These are phyloP conservation scores for Myotis lucifugus DNA, from an alignment of 2,113 vertebrate genomes.

Conservation along the genomic window DNA sequence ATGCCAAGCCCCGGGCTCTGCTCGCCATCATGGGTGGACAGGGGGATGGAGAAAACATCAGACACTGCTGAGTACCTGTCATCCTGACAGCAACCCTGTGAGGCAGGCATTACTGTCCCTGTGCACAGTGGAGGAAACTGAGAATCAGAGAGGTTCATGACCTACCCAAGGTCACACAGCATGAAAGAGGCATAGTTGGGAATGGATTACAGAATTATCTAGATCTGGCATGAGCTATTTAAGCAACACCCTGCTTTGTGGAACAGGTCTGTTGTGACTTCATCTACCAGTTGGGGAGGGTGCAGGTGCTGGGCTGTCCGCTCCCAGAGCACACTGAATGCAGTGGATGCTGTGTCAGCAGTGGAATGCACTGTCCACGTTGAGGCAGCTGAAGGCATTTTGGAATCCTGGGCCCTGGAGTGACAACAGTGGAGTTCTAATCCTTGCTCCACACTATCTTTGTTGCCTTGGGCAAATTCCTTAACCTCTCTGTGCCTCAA, in stretches of 20 bases:
- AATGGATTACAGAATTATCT: not conserved
- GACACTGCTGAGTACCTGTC: not conserved
- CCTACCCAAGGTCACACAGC: not conserved
- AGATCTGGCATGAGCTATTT: not conserved
- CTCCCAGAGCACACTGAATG: not conserved
- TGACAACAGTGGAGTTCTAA: not conserved
- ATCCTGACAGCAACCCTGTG: not conserved
- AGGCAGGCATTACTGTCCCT: not conserved
- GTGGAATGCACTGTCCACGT: not conserved
- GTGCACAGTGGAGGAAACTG: not conserved
- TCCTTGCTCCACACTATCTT: not conserved
- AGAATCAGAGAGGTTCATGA: not conserved
- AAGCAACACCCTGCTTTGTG: not conserved
- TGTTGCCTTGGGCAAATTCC: not conserved
- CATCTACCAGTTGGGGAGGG: not conserved
- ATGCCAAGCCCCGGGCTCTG: not conserved
- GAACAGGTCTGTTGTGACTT: not conserved
- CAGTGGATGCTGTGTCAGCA: accelerated
- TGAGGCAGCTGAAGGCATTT: not conserved
- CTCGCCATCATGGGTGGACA: not conserved
- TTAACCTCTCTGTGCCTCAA: not conserved
- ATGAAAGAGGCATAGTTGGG: not conserved
- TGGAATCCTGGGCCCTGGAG: not conserved
- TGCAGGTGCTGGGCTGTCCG: not conserved
- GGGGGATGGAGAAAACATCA: not conserved